phyloP scores from a whole-genome alignment of 2,113 vertebrate species.

The Melierax canorus region DNA sequence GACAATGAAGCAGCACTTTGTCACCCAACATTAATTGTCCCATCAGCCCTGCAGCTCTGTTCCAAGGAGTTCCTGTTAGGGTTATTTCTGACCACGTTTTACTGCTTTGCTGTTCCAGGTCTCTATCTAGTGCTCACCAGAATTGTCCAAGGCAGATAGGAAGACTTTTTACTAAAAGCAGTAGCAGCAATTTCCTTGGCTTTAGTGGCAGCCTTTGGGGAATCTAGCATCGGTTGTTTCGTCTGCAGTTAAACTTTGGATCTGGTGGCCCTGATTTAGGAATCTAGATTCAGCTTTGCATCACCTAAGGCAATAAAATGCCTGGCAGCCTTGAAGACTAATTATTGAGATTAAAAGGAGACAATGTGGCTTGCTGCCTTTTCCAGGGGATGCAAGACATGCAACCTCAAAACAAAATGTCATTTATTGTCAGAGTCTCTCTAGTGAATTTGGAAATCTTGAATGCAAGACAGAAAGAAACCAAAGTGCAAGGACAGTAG shows the following conservation, averaged over 20 bases:
- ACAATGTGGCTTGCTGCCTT: constrained; percentile 39
- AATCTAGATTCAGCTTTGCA: constrained; percentile 33
- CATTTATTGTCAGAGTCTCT: constrained; percentile 43
- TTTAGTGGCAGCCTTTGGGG: background rate
- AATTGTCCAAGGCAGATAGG: background rate
- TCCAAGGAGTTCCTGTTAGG: background rate
- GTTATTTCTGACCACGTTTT: background rate
- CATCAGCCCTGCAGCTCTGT: background rate
- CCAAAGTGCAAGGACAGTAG: background rate
- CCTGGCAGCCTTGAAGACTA: constrained; percentile 35
- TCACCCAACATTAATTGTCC: background rate
- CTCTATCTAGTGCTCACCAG: background rate
- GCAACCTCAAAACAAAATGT: constrained; percentile 30
- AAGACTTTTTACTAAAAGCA: background rate
- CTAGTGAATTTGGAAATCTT: constrained; percentile 46
- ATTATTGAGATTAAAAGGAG: constrained; percentile 60
- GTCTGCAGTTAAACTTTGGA: background rate
- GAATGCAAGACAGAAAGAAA: constrained; percentile 28
- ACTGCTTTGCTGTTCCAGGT: background rate
- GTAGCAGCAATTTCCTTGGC: background rate
- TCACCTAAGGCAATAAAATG: constrained; percentile 48
- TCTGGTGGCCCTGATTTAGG: background rate
- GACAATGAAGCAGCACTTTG: background rate
- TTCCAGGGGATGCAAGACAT: constrained; percentile 47
- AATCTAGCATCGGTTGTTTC: background rate